Base-by-base conservation (phyloP, 64 coral and sea anemone species). In the Pocillopora damicornis region DNA sequence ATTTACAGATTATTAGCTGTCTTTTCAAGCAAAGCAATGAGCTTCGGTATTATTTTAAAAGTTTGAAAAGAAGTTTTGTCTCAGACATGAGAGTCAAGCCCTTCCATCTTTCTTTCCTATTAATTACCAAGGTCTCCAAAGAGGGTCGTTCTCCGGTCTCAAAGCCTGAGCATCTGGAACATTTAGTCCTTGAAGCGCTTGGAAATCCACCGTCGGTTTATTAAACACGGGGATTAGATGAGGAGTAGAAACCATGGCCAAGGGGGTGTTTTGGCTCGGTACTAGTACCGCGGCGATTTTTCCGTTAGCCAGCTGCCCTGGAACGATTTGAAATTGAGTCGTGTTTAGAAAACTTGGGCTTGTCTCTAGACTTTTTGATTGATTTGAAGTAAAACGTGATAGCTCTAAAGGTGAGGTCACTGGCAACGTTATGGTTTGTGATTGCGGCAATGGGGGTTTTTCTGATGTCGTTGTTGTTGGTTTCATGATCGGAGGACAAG, bases 241-340 rank as follows among this genome's bases (percentile, higher is more conserved):
- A 25, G 93, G 89, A 7, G 78, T 63, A 34, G 86, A 90, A 35
- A 90, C 75, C 88, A 94, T 80, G 7, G 88, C 78, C 51, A 86
- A 72, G 9, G 77, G 89, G 20, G 61, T 58, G 62, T 77, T 91
- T 84, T 88, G 89, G 61, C 86, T 95, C 7, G 89, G 89, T 0
- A 95, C 79, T 9, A 95, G 90, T 9, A 95, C 81, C 15, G 94
- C 90, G 9, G 94, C 94, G 57, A 95, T 91, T 92, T 92, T 95
- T 51, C 94, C 94, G 30, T 92, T 89, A 1, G 90, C 81, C 67
- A 95, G 72, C 63, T 91, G 90, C 22, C 90, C 94, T 0, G 93
- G 93, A 61, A 95, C 74, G 26, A 95, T 91, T 61, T 91, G 93
- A 88, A 88, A 95, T 22, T 91, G 93, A 11, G 86, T 92, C 5